Evolutionary conservation across 2,797 vertebrate genomes (phyloP), one percentile per base, ranked within the genome.

Genomic region (Tokudaia tokunoshimensis): DNA sequence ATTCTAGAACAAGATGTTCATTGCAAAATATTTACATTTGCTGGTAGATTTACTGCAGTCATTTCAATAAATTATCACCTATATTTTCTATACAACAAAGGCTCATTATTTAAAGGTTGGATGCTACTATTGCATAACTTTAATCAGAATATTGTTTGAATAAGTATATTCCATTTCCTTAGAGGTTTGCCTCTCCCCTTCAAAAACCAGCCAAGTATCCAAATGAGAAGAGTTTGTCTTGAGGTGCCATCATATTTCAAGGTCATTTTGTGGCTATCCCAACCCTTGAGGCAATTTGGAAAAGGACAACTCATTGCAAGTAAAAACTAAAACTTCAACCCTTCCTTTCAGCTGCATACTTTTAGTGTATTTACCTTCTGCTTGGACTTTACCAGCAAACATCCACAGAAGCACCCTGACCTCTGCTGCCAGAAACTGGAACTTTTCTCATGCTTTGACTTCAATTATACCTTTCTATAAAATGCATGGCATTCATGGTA

Each of bases 371-470:
- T 84, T 17, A 7, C 1, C 26, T 24, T 89, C 31, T 34, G 19
- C 34, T 67, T 61, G 84, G 61, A 92, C 0, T 79, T 47, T 86
- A 37, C 91, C 72, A 26, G 0, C 6, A 14, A 1, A 37, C 8
- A 0, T 72, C 87, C 96, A 96, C 96, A 98, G 97, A 96, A 47
- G 76, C 81, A 98, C 91, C 97, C 98, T 98, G 98, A 98, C 98
- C 98, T 98, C 98, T 98, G 72, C 98, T 98, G 98, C 98, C 97
- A 83, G 19, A 94, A 97, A 93, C 5, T 59, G 98, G 98, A 97
- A 98, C 92, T 98, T 97, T 97, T 94, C 95, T 85, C 29, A 80
- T 0, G 6, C 67, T 93, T 97, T 87, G 34, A 34, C 29, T 92
- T 97, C 72, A 15, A 19, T 92, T n/a, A 1, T 6, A 29, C 41